Evolutionary conservation across 1,140 invertebrate genomes (phyloP).

Genomic region (Zelostemma sp.): DNA sequence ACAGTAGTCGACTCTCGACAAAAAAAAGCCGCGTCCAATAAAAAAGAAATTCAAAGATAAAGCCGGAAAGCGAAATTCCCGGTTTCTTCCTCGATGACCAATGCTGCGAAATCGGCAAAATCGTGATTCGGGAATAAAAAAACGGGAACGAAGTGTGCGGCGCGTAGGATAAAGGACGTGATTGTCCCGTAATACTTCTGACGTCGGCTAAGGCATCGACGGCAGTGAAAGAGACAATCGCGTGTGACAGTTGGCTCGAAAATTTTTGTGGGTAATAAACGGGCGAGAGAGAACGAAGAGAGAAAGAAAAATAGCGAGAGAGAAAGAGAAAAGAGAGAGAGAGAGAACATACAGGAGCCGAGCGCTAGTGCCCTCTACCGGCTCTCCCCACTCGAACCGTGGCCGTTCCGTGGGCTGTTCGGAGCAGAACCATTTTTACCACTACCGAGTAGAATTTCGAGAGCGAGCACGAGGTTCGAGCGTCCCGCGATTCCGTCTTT

Average conservation of each 20-base stretch:
- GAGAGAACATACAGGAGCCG: slow-evolving; percentile 35
- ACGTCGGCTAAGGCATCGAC: not conserved
- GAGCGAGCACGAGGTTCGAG: slow-evolving; percentile 8
- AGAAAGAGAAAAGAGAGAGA: slow-evolving; percentile 19
- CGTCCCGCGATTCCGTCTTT: slow-evolving; percentile 12
- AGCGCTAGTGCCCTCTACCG: slow-evolving; percentile 57
- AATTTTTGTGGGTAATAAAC: slow-evolving; percentile 52
- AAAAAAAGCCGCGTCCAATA: too few species aligned
- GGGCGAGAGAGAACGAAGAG: slow-evolving; percentile 27
- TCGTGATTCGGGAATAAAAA: slow-evolving; percentile 1
- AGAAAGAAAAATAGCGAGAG: slow-evolving; percentile 23
- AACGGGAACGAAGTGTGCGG: slow-evolving; percentile 24
- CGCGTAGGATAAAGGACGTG: slow-evolving; percentile 1
- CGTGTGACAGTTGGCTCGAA: slow-evolving; percentile 46
- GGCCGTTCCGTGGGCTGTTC: slow-evolving; percentile 36
- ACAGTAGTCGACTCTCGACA: too few species aligned
- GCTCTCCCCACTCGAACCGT: slow-evolving; percentile 52
- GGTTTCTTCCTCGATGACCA: too few species aligned
- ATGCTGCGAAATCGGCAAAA: too few species aligned
- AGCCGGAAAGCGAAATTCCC: too few species aligned
- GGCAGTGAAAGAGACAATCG: not conserved
- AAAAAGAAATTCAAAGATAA: too few species aligned
- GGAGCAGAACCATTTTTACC: slow-evolving; percentile 19
- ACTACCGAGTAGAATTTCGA: slow-evolving; percentile 12
- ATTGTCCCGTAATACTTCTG: slow-evolving; percentile 1